Evolutionary conservation across 2,113 vertebrate genomes (phyloP), one percentile per base, ranked within the genome.

Genomic region (Chionodraco myersi): DNA sequence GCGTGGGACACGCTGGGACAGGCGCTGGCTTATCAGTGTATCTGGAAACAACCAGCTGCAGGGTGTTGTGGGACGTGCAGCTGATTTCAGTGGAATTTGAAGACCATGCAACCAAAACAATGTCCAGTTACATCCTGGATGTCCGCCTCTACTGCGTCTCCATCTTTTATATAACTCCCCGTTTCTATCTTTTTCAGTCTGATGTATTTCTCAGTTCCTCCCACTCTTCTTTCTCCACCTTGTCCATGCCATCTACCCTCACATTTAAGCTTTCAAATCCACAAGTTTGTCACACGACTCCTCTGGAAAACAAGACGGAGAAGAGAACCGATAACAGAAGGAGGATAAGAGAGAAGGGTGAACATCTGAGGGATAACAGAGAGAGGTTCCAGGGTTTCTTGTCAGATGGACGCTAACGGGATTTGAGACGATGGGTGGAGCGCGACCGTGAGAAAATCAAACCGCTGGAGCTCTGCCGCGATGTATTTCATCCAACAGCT

Each of bases 371-470:
- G 30, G 76, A 75, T 41, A 41, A 41, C 36, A 41, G 0, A 8
- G 44, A 62, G 36, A n/a, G 53, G 63, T 53, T 76, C 56, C 21
- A 3, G 54, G 56, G 47, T 44, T 75, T 75, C n/a, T 41, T 41
- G 7, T 7, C 49, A 14, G 63, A 71, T 75, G 77, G 68, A 51
- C 53, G 68, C 30, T 69, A 67, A 73, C 73, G 51, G 69, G 69
- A 83, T 82, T 62, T 57, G 16, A 56, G 26, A 74, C 77, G 80
- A 85, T 68, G 47, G 65, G 80, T 85, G 71, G 30, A 53, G 66
- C 65, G 13, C 16, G 51, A 73, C 68, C 23, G 36, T 59, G 53
- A 76, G 74, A 76, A 84, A 83, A 84, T 57, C 4, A 86, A 77
- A 82, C 2, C 49, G 16, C 66, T 75, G 70, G 70, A 77, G 21